phyloP scores from a whole-genome alignment of 2,113 vertebrate species.

The Larimichthys crocea region DNA sequence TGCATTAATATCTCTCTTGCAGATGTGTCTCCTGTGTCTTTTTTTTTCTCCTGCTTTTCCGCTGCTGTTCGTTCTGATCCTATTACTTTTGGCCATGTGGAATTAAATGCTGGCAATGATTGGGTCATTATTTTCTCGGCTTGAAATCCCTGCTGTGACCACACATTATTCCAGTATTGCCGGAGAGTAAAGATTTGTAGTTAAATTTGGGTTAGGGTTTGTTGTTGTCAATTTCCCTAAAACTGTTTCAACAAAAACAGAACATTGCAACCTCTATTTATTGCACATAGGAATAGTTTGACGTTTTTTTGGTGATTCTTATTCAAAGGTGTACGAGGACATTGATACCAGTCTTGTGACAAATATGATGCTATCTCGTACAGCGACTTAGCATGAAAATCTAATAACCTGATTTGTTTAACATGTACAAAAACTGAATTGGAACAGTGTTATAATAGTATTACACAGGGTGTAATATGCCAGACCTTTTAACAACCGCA shows the following conservation, averaged over 20 bases:
- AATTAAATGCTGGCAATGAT: constrained; percentile 63
- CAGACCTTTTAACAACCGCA: background rate
- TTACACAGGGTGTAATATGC: background rate
- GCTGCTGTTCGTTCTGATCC: constrained; percentile 33
- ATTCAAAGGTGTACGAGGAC: background rate
- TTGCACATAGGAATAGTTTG: background rate
- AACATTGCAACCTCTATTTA: background rate
- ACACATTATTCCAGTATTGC: constrained; percentile 44
- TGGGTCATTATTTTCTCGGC: constrained; percentile 52
- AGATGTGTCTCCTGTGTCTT: constrained; percentile 34
- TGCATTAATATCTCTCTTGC: constrained; percentile 32
- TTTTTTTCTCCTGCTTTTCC: constrained; percentile 41
- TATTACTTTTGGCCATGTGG: constrained; percentile 60
- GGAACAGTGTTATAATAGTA: no score
- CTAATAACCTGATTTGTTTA: background rate
- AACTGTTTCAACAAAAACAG: background rate
- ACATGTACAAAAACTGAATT: background rate
- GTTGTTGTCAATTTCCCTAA: background rate
- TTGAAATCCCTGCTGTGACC: constrained; percentile 57
- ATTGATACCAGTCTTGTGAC: background rate
- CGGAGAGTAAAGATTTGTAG: constrained; percentile 30
- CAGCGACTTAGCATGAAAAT: background rate
- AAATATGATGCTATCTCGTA: background rate
- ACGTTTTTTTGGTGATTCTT: background rate
- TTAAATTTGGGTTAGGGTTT: background rate